These are phyloP conservation scores for Caenorhabditis brenneri DNA, from an alignment of 1,140 invertebrate genomes.

Conservation along the genomic window DNA sequence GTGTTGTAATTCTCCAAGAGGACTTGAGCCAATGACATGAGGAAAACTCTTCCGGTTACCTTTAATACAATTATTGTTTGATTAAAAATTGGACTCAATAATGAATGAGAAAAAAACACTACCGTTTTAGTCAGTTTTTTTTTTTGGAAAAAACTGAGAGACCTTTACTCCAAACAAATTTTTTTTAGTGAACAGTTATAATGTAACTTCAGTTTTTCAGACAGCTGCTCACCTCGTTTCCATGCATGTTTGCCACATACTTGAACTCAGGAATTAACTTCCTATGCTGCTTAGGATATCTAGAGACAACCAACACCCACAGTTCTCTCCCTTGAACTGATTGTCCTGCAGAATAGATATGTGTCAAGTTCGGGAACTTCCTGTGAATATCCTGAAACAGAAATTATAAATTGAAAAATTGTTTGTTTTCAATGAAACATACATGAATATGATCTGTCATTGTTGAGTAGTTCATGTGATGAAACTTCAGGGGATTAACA, in stretches of 20 bases:
- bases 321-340: conserved; percentile 52
- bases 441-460: conserved; percentile 46
- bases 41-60: conserved; percentile 84
- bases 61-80: conserved; percentile 16
- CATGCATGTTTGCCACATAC: conserved; percentile 93
- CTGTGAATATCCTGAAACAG: conserved; percentile 49
- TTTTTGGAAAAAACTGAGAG: too few relatives aligned
- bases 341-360: conserved; percentile 53
- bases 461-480: conserved; percentile 46
- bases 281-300: conserved; percentile 82
- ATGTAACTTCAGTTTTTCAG: too few relatives aligned
- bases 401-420: neutral
- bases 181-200: too few relatives aligned
- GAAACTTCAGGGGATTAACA: neutral
- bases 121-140: too few relatives aligned
- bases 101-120: too few relatives aligned
- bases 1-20: conserved; percentile 83
- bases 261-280: conserved; percentile 88
- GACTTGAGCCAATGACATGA: conserved; percentile 83
- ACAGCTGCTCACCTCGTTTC: conserved; percentile 79
- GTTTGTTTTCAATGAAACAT: neutral
- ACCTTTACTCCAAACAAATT: too few relatives aligned
- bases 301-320: conserved; percentile 82
- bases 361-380: conserved; percentile 55
- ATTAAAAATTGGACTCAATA: neutral